Evolutionary conservation across 2,113 vertebrate species (phyloP), one percentile per base, ranked within the genome.

Genomic region (Anguilla japonica): DNA sequence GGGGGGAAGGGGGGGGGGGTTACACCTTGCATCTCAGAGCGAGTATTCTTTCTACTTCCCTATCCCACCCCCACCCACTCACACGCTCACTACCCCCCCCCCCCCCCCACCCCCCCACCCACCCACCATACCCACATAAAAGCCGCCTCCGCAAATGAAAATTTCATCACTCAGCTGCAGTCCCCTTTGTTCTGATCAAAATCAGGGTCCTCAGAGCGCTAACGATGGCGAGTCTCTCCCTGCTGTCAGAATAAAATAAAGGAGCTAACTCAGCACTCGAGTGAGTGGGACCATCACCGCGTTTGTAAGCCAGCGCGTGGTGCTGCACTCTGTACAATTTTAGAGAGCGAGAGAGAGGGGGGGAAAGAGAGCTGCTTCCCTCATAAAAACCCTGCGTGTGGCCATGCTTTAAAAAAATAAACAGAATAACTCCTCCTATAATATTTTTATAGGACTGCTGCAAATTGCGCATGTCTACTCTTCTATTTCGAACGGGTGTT

Each of bases 161-260:
- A 93, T 94, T 95, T 94, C 93, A 95, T 96, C 94, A 96, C 94
- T 94, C 93, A 91, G 86, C 88, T 79, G 93, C 93, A 90, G 93
- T 93, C 94, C 94, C 94, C 95, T 96, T 96, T 96, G 71, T 75
- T 75, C 71, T 13, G 71, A 29, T 75, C 71, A 75, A 34, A 75
- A 75, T 95, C 95, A 94, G 90, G 82, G 84, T 83, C 56, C 92
- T 90, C 90, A 94, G 91, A 95, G 91, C 91, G 94, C 94, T 92
- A 95, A 95, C 94, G 95, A 94, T 93, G 93, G 94, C 94, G 91
- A 82, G 93, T 93, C 93, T 90, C 90, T 92, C 34, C 90, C 90
- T 88, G 90, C 90, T 89, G 90, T 91, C 90, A 91, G 0, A 53
- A 53, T 29, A 57, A 50, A 85, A 89, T 88, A 89, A 87, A 87